phyloP scores from a whole-genome alignment of 2,797 vertebrate genomes.

The Sphenodon punctatus region DNA sequence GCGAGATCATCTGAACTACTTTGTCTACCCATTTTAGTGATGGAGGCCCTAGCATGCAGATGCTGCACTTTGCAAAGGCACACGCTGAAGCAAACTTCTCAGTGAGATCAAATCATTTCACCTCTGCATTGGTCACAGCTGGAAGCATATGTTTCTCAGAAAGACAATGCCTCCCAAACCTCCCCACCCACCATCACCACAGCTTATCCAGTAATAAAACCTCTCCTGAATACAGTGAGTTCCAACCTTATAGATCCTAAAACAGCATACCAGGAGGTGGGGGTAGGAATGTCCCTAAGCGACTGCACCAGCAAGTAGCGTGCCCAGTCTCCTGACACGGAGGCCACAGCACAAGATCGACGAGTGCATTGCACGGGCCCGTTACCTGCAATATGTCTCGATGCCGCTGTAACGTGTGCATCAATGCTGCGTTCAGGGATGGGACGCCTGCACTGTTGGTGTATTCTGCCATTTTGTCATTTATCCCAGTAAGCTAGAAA shows the following conservation, averaged over 20 bases:
- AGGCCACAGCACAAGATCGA: rapidly evolving
- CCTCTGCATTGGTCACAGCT: background rate
- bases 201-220: too few relatives aligned
- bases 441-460: conserved; percentile 89
- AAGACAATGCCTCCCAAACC: background rate
- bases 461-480: conserved; percentile 98
- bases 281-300: too few relatives aligned
- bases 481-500: conserved; percentile 88
- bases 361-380: rapidly evolving
- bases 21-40: too few relatives aligned
- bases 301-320: background rate
- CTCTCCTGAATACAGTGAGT: too few relatives aligned
- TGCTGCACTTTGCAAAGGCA: too few relatives aligned
- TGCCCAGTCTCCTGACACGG: rapidly evolving
- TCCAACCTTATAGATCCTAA: too few relatives aligned
- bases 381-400: conserved; percentile 94
- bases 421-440: conserved; percentile 92
- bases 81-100: too few relatives aligned
- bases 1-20: too few relatives aligned
- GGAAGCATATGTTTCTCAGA: background rate
- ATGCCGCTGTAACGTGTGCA: conserved; percentile 96
- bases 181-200: background rate
- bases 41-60: background rate
- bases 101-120: background rate
- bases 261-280: rapidly evolving